phyloP scores from a whole-genome alignment of 2,797 vertebrate species.

The Anniella stebbinsi region DNA sequence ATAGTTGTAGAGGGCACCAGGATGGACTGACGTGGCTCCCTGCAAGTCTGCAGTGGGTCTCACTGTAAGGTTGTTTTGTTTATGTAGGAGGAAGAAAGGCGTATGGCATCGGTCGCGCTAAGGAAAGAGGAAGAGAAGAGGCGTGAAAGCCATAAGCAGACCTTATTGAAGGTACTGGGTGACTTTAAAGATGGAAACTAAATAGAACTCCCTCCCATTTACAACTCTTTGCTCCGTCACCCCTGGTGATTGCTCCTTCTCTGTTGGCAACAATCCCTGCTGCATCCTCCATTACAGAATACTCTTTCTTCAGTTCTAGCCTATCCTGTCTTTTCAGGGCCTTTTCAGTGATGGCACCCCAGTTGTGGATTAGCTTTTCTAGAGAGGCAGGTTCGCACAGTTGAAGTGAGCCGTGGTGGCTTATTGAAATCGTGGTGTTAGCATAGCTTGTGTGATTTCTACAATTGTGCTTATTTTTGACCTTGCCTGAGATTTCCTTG shows the following conservation, averaged over 20 bases:
- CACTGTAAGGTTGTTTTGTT: not conserved
- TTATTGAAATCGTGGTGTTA: too few species aligned
- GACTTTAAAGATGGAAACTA: not conserved
- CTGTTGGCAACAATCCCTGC: not conserved
- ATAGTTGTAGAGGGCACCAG: too few species aligned
- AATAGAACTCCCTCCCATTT: not conserved
- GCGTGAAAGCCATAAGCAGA: conserved; percentile 93
- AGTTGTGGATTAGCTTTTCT: too few species aligned
- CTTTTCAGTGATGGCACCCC: too few species aligned
- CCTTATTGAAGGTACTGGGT: conserved; percentile 90
- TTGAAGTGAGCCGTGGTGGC: too few species aligned
- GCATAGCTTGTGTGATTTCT: too few species aligned
- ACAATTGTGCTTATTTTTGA: too few species aligned
- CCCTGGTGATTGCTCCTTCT: not conserved
- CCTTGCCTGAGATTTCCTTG: too few species aligned
- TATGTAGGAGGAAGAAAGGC: conserved; percentile 96
- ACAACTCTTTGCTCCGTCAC: not conserved
- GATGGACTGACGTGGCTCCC: not conserved
- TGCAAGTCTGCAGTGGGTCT: not conserved
- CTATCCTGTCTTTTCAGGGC: too few species aligned
- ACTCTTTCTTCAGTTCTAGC: not conserved
- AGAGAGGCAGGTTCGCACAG: too few species aligned
- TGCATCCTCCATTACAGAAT: not conserved
- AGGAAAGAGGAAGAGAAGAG: conserved; percentile 98
- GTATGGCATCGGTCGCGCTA: conserved; percentile 91